Evolutionary conservation across 2,113 vertebrate genomes (phyloP), one percentile per base, ranked within the genome.

Genomic region (Pycnonotus jocosus): DNA sequence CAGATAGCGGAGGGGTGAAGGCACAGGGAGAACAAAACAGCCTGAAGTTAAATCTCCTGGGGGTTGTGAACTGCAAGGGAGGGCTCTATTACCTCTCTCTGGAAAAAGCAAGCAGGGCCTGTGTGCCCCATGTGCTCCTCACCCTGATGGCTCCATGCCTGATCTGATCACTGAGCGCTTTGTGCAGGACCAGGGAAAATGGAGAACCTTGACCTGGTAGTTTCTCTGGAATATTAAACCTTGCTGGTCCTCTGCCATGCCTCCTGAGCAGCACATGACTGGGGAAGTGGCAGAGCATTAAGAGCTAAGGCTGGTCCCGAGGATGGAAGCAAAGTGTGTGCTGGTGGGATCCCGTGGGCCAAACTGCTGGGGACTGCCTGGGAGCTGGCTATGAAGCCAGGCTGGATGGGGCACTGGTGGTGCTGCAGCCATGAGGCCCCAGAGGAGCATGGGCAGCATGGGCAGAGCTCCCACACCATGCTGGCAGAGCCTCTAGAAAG

Each of bases 221-320:
- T 81, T 94, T 25, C 86, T 66, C 69, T 84, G 80, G 69, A 84
- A 71, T 92, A 92, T 93, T 94, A 88, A 95, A 83, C 86, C 24
- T 2, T 1, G 6, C 64, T 92, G 83, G 16, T 83, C 30, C 44
- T 81, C 60, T 68, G 80, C 94, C 51, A 6, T 60, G 68, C 42
- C 80, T 30, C 44, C 20, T 91, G 95, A 88, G 60, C 60, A 64
- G 88, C 44, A 2, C 44, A 40, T 86, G 88, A 73, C 76, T 37
- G 78, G 0, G 15, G 54, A 62, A 66, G 89, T 6, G 20, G 27
- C 53, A n/a, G 62, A 53, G 87, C 37, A 8, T 44, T 78, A 60
- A 9, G 53, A 79, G 53, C 78, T 81, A 9, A 79, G 45, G 73
- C 71, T 80, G 81, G 56, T 82, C 21, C 62, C 4, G 4, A 20